A percentile compares a stretch with the other conserved stretches of the same genome.
These are phyloP conservation scores for Hestina assimilis DNA, from an alignment of 1,140 invertebrate genomes.

Conservation along the genomic window DNA sequence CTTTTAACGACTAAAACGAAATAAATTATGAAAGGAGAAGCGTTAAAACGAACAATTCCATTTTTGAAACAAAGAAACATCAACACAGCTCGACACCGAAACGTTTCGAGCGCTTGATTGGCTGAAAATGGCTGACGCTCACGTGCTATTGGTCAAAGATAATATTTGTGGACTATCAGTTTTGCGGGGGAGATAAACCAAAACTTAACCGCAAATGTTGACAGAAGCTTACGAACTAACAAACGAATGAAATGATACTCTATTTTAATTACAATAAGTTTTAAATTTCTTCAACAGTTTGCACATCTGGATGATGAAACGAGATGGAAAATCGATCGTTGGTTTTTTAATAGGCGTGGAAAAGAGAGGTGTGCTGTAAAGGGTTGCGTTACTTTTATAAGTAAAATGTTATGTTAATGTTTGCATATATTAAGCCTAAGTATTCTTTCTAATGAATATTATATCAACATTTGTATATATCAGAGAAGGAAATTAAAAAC, in stretches of 20 bases:
- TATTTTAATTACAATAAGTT: constrained; percentile 15
- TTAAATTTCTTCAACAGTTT: constrained; percentile 3
- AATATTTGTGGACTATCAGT: constrained; percentile 71
- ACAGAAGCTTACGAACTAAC: constrained; percentile 40
- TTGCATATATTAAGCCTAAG: constrained; percentile 25
- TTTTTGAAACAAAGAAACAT: constrained; percentile 52
- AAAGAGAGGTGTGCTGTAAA: constrained; percentile 36
- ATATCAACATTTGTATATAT: background rate
- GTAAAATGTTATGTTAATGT: constrained; percentile 35
- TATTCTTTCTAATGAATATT: constrained; percentile 21
- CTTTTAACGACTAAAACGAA: constrained; percentile 20
- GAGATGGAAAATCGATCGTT: constrained; percentile 43
- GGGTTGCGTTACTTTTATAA: constrained; percentile 36
- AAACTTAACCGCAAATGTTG: constrained; percentile 72
- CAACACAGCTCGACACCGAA: constrained; percentile 52
- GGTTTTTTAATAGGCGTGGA: constrained; percentile 33
- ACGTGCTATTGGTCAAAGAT: constrained; percentile 74
- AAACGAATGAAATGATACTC: constrained; percentile 27
- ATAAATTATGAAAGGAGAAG: constrained; percentile 22
- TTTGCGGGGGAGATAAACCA: constrained; percentile 70
- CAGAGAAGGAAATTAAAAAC: background rate
- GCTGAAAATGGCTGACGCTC: constrained; percentile 61
- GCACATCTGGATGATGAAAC: constrained; percentile 26
- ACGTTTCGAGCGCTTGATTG: constrained; percentile 57
- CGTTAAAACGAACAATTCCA: constrained; percentile 27